Evolutionary conservation across 37 sponge, comb jelly and placozoan genomes (phyloP).

Genomic region (Beroe ovata): DNA sequence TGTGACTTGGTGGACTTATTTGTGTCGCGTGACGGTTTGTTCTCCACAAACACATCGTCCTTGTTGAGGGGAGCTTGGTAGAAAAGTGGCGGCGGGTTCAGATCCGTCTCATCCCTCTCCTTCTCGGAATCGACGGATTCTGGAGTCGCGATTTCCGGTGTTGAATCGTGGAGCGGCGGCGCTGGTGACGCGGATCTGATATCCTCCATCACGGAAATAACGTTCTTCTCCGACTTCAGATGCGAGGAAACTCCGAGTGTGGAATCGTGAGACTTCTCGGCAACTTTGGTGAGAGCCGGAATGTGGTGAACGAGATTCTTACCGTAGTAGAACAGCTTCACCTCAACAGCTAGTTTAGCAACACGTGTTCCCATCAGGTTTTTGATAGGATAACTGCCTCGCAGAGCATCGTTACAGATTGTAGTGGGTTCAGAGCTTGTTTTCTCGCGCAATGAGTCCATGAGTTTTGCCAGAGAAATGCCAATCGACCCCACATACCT

Average conservation of each 20-base stretch:
- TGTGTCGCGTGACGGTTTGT: not conserved
- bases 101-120: not conserved
- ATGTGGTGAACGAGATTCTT: constrained; percentile 22
- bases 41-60: not conserved
- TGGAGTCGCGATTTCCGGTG: not conserved
- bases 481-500: constrained; percentile 25
- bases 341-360: constrained; percentile 27
- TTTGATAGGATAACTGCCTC: constrained; percentile 22
- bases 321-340: constrained; percentile 60
- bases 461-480: constrained; percentile 9
- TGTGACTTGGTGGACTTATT: not conserved
- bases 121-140: not conserved
- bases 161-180: not conserved
- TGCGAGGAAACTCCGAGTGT: not conserved
- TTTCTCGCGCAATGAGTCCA: constrained; percentile 22
- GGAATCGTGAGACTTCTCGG: not conserved
- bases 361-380: constrained; percentile 49
- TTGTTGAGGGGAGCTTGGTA: constrained; percentile 11
- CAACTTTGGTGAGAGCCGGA: not conserved
- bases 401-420: constrained; percentile 22
- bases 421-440: not conserved
- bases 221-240: not conserved
- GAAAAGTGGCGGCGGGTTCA: constrained; percentile 46
- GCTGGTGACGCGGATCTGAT: too few relatives aligned
- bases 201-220: constrained; percentile 6